Evolutionary conservation across 2,888 invertebrate species (phyloP).

Genomic region (Ectemnius cavifrons): DNA sequence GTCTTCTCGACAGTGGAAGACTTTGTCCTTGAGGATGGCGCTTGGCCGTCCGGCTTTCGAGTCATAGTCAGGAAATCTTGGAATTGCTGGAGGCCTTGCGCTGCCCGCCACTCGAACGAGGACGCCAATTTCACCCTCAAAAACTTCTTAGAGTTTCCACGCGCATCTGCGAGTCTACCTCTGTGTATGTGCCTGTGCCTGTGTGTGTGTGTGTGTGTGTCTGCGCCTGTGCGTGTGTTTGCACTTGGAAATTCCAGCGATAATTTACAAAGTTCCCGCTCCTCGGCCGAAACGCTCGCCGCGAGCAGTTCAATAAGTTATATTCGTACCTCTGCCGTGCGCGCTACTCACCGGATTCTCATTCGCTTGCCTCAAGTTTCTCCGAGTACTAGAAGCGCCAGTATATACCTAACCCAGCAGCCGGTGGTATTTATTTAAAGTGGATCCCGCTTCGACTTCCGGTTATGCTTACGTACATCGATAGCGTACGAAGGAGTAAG

Average conservation of each 20-base stretch:
- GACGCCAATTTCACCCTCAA: no score
- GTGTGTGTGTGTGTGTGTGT: no score
- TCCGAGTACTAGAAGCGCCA: no score
- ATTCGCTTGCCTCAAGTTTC: constrained; percentile 4
- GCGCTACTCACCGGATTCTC: constrained; percentile 2
- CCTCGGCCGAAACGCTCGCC: no score
- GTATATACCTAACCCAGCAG: neutral
- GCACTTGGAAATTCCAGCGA: neutral
- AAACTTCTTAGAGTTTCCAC: no score
- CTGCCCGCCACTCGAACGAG: no score
- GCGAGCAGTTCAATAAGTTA: constrained; percentile 4
- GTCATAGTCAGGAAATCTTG: no score
- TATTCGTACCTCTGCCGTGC: neutral
- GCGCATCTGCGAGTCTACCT: no score
- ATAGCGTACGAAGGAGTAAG: no score
- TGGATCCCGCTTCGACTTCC: neutral
- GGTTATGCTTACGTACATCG: neutral
- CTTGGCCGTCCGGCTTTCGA: neutral
- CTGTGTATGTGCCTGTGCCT: no score
- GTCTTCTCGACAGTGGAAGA: constrained; percentile 29
- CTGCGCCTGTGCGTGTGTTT: no score
- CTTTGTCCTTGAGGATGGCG: constrained; percentile 23
- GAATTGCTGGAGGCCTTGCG: no score
- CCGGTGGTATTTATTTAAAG: constrained; percentile 5
- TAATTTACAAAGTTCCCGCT: neutral